These are phyloP conservation scores for Urocyon cinereoargenteus DNA, from an alignment of 2,797 vertebrate species.

Conservation along the genomic window DNA sequence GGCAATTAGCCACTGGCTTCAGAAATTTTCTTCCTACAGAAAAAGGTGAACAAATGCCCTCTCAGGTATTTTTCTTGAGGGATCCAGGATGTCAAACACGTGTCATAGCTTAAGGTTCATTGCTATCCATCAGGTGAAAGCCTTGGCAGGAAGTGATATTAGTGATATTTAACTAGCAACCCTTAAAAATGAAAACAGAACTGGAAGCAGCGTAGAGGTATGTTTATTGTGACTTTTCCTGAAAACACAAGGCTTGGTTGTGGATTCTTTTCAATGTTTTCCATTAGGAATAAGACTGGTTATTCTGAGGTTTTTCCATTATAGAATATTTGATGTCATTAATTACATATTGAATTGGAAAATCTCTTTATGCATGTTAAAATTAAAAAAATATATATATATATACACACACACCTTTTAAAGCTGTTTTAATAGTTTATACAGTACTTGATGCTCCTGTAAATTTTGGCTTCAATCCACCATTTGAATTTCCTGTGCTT, in stretches of 20 bases:
- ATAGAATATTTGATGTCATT: slow-evolving; percentile 15
- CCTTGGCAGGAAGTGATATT: slow-evolving; percentile 8
- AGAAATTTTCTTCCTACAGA: not conserved
- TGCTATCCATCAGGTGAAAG: not conserved
- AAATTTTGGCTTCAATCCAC: not conserved
- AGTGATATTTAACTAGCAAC: slow-evolving; percentile 1
- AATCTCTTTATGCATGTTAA: slow-evolving; percentile 8
- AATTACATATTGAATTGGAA: slow-evolving; percentile 6
- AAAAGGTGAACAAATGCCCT: not conserved
- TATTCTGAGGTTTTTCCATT: not conserved
- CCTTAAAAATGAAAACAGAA: not conserved
- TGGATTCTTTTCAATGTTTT: not conserved
- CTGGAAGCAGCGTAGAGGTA: not conserved
- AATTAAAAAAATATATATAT: not conserved
- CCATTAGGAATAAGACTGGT: not conserved
- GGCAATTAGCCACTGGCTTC: not conserved
- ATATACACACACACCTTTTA: not conserved
- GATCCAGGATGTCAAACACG: not conserved
- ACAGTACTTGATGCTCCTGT: not conserved
- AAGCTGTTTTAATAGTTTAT: slow-evolving; percentile 19
- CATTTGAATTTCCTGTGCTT: slow-evolving; percentile 31
- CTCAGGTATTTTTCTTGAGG: not conserved
- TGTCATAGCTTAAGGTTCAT: not conserved
- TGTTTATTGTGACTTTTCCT: not conserved
- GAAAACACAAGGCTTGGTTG: not conserved